Conservation (phyloP, 2,888 invertebrate genomes). For the Orthosia cruda region DNA sequence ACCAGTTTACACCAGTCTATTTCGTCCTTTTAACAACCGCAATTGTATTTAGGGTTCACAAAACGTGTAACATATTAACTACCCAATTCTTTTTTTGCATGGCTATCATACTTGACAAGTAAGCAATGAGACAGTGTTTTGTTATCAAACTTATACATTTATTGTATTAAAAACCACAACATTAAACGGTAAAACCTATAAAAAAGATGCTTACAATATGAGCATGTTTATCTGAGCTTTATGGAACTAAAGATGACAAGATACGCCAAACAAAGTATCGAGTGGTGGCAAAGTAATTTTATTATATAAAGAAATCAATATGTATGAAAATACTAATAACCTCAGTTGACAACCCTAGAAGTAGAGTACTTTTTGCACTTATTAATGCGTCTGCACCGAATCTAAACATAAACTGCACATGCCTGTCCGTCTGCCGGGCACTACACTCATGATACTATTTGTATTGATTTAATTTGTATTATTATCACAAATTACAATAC, state of each 20-base stretch:
- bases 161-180: too few species aligned
- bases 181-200: too few species aligned
- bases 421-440: conserved; percentile 45
- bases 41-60: conserved; percentile 41
- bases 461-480: background rate
- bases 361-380: conserved; percentile 53
- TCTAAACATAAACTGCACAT: conserved; percentile 68
- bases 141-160: too few species aligned
- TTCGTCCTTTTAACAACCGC: conserved; percentile 27
- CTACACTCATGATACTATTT: conserved; percentile 30
- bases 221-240: background rate
- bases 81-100: background rate
- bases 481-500: too few species aligned
- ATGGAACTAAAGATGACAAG: background rate
- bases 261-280: background rate
- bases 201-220: background rate
- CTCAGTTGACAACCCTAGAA: conserved; percentile 38
- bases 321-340: background rate
- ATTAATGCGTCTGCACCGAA: conserved; percentile 64
- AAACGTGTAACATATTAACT: background rate
- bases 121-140: background rate
- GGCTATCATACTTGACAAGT: background rate
- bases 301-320: too few species aligned
- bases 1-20: conserved; percentile 7
- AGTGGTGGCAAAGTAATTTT: too few species aligned